Evolutionary conservation across 2,113 vertebrate genomes (phyloP), one percentile per base, ranked within the genome.

Genomic region (Colossoma macropomum): DNA sequence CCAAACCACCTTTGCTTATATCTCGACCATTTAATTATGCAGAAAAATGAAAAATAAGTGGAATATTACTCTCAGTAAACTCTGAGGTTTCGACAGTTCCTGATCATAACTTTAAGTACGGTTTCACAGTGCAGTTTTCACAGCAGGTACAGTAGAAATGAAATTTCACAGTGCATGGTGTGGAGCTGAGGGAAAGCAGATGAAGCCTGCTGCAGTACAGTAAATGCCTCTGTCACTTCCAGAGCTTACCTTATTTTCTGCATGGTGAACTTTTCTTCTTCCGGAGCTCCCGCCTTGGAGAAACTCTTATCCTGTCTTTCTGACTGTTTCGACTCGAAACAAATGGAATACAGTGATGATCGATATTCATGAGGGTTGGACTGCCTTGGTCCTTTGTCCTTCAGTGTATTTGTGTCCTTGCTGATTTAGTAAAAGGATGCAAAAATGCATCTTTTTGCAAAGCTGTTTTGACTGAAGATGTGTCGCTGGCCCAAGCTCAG

Each of bases 381-480:
- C 50, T 48, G 70, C 19, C 68, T 76, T 65, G 27, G 56, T 52
- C 62, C 41, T 73, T 60, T 68, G 65, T 68, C 79, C 56, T 84
- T 79, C 77, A 38, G 15, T 50, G 25, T 66, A 76, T 75, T 65
- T 69, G 41, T 52, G 66, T 21, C 76, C 48, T 50, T 82, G 75
- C 71, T n/a, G 23, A n/a, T 27, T 30, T 48, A 52, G 60, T 52
- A 62, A 52, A 54, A 75, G 70, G 70, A 66, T 71, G 84, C 62
- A 69, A 75, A 85, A 75, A 71, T 59, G 68, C 68, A 80, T 69
- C 27, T 23, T 65, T 84, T 48, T 75, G 41, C 52, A 62, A 86
- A 71, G 77, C 74, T 48, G 48, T 82, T 86, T 82, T 86, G 83
- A 80, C 73, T 80, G 73, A 73, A 65, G 66, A 72, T 83, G 78